Evolutionary conservation across 2,797 vertebrate genomes (phyloP).

Genomic region (Sus cebifrons): DNA sequence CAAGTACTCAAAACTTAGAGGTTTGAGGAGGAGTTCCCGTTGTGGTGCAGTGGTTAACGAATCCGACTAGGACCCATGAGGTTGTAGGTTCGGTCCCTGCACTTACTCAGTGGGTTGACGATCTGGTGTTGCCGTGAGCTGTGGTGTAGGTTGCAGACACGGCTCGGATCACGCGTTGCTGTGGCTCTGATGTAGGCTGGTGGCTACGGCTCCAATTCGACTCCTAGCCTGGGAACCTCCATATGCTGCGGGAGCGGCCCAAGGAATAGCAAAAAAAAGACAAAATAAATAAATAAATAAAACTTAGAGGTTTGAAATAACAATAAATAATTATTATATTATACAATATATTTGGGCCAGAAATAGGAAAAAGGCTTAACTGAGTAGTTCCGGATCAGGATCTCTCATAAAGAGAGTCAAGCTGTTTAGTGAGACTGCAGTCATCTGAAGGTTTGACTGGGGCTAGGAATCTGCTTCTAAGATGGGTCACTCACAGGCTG

Average conservation of each 20-base stretch:
- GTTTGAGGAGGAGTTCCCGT: neutral
- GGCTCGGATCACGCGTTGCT: too few relatives aligned
- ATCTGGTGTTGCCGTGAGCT: too few relatives aligned
- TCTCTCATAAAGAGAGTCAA: neutral
- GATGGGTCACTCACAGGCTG: neutral
- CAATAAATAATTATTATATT: neutral
- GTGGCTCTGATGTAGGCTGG: too few relatives aligned
- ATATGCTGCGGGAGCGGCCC: too few relatives aligned
- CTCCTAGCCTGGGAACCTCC: too few relatives aligned
- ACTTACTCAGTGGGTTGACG: too few relatives aligned
- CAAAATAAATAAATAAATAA: neutral
- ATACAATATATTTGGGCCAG: neutral
- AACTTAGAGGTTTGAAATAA: neutral
- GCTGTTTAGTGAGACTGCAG: neutral
- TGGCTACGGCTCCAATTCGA: too few relatives aligned
- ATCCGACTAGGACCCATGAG: too few relatives aligned
- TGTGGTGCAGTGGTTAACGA: too few relatives aligned
- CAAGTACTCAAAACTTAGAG: conserved; percentile 11
- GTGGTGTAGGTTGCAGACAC: too few relatives aligned
- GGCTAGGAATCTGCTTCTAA: neutral
- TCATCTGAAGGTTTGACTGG: neutral
- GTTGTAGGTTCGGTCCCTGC: too few relatives aligned
- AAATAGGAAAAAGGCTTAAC: neutral
- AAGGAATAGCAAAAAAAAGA: too few relatives aligned
- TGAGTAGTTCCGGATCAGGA: neutral